These are phyloP conservation scores for Carapus acus DNA, from an alignment of 2,797 vertebrate species.

Conservation along the genomic window DNA sequence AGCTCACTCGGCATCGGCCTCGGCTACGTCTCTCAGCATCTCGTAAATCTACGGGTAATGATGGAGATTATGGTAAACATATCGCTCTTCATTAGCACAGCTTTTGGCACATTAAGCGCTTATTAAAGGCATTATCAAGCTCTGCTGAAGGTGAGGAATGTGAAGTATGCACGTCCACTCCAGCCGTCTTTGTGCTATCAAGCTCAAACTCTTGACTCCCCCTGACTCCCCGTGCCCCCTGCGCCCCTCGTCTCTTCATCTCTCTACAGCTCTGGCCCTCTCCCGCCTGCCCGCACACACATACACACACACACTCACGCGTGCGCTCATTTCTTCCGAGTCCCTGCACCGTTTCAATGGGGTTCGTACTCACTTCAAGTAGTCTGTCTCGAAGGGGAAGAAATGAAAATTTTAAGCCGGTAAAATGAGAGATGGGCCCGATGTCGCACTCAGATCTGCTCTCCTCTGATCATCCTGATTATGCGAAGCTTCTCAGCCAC, in stretches of 20 bases:
- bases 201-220: constrained; percentile 44
- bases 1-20: constrained; percentile 9
- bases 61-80: constrained; percentile 9
- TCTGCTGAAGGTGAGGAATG: constrained; percentile 83
- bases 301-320: too few species aligned
- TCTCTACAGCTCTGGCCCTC: too few species aligned
- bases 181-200: constrained; percentile 62
- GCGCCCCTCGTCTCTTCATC: constrained; percentile 14
- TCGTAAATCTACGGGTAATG: not conserved
- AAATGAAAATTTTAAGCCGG: not conserved
- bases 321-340: constrained; percentile 1
- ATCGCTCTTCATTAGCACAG: constrained; percentile 20
- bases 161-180: constrained; percentile 72
- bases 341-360: not conserved
- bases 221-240: constrained; percentile 4
- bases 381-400: not conserved
- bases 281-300: constrained; percentile 4
- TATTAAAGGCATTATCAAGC: constrained; percentile 78
- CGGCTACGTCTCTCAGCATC: constrained; percentile 14
- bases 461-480: not conserved
- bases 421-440: not conserved
- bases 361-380: not conserved
- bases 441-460: not conserved
- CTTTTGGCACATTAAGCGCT: constrained; percentile 53
- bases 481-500: not conserved